These are phyloP conservation scores for Blennius ocellaris DNA, from an alignment of 2,113 vertebrate species.

Conservation along the genomic window DNA sequence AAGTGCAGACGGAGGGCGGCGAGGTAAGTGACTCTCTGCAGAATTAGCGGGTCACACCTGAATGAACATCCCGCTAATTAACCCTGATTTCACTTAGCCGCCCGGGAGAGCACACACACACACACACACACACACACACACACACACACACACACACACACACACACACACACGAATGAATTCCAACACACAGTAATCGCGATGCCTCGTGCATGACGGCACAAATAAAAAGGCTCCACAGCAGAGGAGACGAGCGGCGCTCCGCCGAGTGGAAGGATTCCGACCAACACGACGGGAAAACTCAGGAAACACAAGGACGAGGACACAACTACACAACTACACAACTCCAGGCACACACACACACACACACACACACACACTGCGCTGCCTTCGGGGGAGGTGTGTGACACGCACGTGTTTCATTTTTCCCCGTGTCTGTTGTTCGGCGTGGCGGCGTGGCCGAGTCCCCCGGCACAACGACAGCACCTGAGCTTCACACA, in stretches of 20 bases:
- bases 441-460: slow-evolving; percentile 35
- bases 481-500: slow-evolving; percentile 68
- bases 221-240: slow-evolving; percentile 30
- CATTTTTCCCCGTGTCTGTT: slow-evolving; percentile 27
- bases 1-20: neutral
- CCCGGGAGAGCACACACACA: neutral
- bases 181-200: slow-evolving; percentile 14
- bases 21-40: slow-evolving; percentile 28
- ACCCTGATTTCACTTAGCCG: slow-evolving; percentile 66
- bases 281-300: neutral
- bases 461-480: slow-evolving; percentile 43
- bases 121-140: neutral
- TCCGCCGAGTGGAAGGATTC: slow-evolving; percentile 17
- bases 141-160: slow-evolving; percentile 1
- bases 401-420: slow-evolving; percentile 19
- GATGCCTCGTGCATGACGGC: slow-evolving; percentile 15
- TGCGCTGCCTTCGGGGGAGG: neutral
- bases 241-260: slow-evolving; percentile 11
- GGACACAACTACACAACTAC: slow-evolving; percentile 15
- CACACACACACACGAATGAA: slow-evolving; percentile 18
- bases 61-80: slow-evolving; percentile 59
- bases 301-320: slow-evolving; percentile 41
- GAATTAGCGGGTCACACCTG: slow-evolving; percentile 59
- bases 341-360: no score
- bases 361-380: slow-evolving; percentile 4